Evolutionary conservation across 2,888 invertebrate genomes (phyloP).

Genomic region (Gibbula magus): DNA sequence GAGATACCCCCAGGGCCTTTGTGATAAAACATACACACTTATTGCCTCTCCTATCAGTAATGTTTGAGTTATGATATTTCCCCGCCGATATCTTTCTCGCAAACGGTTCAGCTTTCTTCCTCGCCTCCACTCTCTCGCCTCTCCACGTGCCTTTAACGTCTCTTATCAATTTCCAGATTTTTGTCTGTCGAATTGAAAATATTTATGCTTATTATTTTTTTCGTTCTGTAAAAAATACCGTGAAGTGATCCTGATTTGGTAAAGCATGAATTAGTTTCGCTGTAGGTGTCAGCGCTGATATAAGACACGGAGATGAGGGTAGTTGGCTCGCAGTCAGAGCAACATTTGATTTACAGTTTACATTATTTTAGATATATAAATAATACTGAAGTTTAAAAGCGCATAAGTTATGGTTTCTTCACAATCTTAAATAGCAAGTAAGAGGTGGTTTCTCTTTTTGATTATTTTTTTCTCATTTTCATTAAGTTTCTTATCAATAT

Average conservation of each 20-base stretch:
- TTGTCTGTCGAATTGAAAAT: conserved; percentile 19
- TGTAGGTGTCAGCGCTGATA: neutral
- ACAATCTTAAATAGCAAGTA: too few species aligned
- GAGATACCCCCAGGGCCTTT: conserved; percentile 1
- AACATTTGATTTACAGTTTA: too few species aligned
- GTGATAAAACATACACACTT: conserved; percentile 17
- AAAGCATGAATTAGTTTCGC: conserved; percentile 7
- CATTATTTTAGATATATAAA: too few species aligned
- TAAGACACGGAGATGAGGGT: neutral
- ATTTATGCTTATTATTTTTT: conserved; percentile 21
- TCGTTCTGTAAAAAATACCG: conserved; percentile 5
- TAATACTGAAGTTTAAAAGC: too few species aligned
- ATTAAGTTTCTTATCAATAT: too few species aligned
- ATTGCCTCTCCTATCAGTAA: conserved; percentile 10
- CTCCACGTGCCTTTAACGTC: conserved; percentile 2
- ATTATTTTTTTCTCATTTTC: too few species aligned
- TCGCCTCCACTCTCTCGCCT: neutral
- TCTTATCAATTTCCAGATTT: neutral
- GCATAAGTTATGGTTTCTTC: too few species aligned
- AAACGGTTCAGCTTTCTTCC: neutral
- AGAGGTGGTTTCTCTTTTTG: too few species aligned
- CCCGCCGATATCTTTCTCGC: neutral
- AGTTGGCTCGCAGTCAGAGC: neutral
- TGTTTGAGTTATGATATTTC: conserved; percentile 18
- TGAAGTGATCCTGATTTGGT: neutral